Evolutionary conservation across 1,140 invertebrate species (phyloP).

Genomic region (Caenorhabditis tropicalis): DNA sequence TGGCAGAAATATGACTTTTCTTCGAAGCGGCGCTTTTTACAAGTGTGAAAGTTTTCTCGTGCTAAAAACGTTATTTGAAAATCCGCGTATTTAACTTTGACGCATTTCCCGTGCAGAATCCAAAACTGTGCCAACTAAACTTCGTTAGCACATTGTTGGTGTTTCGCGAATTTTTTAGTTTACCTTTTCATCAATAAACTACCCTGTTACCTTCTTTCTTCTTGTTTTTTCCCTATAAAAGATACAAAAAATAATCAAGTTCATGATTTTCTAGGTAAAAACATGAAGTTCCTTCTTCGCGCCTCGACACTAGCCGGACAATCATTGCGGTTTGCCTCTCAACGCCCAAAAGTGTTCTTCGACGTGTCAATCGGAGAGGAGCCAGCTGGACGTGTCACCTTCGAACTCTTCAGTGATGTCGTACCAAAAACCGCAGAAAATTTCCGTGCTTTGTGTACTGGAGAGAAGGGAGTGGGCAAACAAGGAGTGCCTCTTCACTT

Average conservation of each 20-base stretch:
- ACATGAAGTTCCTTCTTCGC: not conserved
- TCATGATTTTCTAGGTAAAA: not conserved
- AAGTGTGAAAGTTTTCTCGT: no score
- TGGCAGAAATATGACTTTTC: no score
- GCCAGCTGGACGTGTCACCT: constrained; percentile 57
- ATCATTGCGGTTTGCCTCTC: constrained; percentile 27
- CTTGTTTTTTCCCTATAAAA: not conserved
- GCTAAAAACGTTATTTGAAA: no score
- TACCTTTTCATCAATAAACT: not conserved
- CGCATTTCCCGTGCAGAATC: not conserved
- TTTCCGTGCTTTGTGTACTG: constrained; percentile 80
- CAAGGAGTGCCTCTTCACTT: constrained; percentile 60
- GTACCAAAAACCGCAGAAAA: constrained; percentile 90
- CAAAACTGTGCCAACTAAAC: not conserved
- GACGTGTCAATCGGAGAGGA: constrained; percentile 57
- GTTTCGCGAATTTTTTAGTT: not conserved
- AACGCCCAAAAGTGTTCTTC: constrained; percentile 58
- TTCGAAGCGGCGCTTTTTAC: no score
- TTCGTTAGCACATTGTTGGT: not conserved
- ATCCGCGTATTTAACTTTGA: not conserved
- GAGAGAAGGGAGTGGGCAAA: constrained; percentile 61
- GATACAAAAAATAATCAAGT: not conserved
- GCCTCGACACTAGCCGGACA: not conserved
- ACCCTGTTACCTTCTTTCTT: no score
- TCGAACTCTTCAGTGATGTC: constrained; percentile 84